These are phyloP conservation scores for Cyphomyrus plagiostoma DNA, from an alignment of 2,113 vertebrate genomes.

Conservation along the genomic window DNA sequence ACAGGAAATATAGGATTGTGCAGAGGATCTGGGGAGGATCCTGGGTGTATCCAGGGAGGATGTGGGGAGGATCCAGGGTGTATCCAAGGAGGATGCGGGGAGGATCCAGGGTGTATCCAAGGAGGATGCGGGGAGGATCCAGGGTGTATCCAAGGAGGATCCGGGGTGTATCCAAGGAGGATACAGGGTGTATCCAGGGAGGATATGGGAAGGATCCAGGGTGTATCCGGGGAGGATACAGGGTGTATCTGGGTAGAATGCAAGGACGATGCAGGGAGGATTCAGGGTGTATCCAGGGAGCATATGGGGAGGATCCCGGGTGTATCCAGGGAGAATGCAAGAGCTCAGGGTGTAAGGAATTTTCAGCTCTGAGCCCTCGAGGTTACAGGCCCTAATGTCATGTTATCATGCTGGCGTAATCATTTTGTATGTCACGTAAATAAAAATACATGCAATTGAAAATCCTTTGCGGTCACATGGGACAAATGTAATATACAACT, in stretches of 20 bases:
- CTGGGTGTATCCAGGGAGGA: no score
- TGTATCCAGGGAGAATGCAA: neutral
- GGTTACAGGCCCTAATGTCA: neutral
- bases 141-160: no score
- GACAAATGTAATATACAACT: neutral
- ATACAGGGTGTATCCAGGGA: no score
- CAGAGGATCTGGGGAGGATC: no score
- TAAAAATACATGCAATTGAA: neutral
- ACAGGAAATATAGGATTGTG: neutral
- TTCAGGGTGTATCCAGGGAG: no score
- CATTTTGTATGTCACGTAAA: neutral
- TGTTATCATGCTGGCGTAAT: neutral
- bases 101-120: no score
- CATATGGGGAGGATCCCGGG: no score
- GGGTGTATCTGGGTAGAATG: no score
- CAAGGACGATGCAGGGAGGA: rapidly evolving
- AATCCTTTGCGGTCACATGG: neutral
- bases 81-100: no score
- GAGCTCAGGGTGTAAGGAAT: neutral
- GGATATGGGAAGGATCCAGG: no score
- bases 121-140: neutral
- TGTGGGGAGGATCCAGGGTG: no score
- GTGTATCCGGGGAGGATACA: no score
- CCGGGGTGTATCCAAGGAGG: neutral
- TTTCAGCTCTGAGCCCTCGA: neutral